phyloP scores from a whole-genome alignment of 1,140 invertebrate genomes.

The Helicorthomorpha holstii region DNA sequence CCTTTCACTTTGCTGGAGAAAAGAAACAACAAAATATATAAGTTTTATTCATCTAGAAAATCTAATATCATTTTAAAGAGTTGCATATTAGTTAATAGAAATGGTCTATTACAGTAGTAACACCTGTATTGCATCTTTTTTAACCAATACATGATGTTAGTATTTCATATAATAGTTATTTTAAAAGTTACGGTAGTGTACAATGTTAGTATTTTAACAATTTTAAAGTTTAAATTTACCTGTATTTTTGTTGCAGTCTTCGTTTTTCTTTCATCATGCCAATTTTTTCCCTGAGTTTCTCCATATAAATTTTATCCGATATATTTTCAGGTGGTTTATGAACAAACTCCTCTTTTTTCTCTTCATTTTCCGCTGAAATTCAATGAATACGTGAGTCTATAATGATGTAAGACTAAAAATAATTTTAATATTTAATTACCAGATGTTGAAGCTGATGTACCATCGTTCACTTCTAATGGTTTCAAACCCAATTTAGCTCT shows the following conservation, averaged over 20 bases:
- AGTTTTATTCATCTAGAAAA: too few species aligned
- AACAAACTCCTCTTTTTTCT: slow-evolving; percentile 62
- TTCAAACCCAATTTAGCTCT: slow-evolving; percentile 84
- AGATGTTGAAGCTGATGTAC: slow-evolving; percentile 14
- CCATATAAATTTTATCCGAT: slow-evolving; percentile 48
- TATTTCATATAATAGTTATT: too few species aligned
- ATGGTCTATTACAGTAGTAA: too few species aligned
- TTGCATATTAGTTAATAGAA: too few species aligned
- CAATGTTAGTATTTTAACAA: too few species aligned
- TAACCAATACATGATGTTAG: too few species aligned
- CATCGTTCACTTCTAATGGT: slow-evolving; percentile 54
- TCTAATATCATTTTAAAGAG: too few species aligned
- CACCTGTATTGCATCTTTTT: too few species aligned
- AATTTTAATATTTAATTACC: not conserved
- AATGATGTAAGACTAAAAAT: too few species aligned
- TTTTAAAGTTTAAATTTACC: too few species aligned
- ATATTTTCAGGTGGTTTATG: slow-evolving; percentile 80
- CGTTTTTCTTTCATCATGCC: slow-evolving; percentile 58
- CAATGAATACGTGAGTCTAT: not conserved
- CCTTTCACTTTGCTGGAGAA: slow-evolving; percentile 39
- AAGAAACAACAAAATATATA: too few species aligned
- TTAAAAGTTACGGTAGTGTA: too few species aligned
- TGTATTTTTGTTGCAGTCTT: slow-evolving; percentile 51
- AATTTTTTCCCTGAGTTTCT: slow-evolving; percentile 69
- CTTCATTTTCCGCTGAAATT: slow-evolving; percentile 8